phyloP scores from a whole-genome alignment of 2,113 vertebrate species.

The Pelodiscus sinensis region DNA sequence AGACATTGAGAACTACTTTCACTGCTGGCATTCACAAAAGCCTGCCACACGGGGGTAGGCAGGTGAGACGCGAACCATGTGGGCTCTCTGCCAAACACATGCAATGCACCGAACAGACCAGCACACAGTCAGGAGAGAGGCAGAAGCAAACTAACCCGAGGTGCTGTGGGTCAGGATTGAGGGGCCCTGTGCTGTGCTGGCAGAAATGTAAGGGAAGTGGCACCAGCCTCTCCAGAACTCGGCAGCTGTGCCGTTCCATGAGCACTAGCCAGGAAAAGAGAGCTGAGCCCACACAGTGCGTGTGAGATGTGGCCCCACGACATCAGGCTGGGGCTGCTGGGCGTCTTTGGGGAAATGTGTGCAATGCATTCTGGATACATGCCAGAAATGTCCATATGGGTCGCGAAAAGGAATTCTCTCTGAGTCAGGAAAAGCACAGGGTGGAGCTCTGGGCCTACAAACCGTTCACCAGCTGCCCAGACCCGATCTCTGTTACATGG shows the following conservation, averaged over 20 bases:
- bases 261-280: neutral
- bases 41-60: too few species aligned
- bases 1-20: too few species aligned
- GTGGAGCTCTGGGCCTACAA: neutral
- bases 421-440: neutral
- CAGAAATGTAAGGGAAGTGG: neutral
- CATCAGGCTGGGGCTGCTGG: neutral
- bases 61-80: neutral
- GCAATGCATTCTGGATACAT: accelerated
- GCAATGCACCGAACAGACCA: accelerated
- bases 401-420: neutral
- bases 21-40: too few species aligned
- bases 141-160: neutral
- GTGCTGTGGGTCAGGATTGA: neutral
- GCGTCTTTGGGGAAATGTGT: accelerated
- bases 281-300: neutral
- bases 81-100: accelerated
- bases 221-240: neutral
- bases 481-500: neutral
- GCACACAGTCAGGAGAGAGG: accelerated
- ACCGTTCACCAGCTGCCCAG: neutral
- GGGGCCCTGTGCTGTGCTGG: neutral
- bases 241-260: neutral
- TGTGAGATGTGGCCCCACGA: accelerated
- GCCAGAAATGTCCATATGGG: slow-evolving; percentile 28